These are phyloP conservation scores for Chlamydotis undulata DNA, from an alignment of 2,113 vertebrate genomes.

Conservation along the genomic window DNA sequence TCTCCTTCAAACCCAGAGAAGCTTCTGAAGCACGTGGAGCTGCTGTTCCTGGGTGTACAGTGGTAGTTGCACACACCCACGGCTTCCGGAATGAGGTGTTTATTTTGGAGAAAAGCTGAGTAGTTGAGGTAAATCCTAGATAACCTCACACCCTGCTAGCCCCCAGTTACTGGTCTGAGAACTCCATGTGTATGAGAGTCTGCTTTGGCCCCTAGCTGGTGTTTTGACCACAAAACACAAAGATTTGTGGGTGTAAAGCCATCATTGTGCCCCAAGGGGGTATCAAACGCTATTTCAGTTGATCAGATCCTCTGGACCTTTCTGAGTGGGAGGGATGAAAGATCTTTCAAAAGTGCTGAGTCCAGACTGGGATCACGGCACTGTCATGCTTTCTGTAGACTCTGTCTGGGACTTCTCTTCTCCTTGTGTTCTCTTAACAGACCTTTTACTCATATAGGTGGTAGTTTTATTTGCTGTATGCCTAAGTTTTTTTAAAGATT, in stretches of 20 bases:
- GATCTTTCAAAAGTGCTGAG: background rate
- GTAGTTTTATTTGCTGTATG: background rate
- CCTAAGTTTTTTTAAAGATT: too few species aligned
- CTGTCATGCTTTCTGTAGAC: background rate
- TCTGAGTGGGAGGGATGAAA: background rate
- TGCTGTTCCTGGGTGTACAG: background rate
- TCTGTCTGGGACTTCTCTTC: background rate
- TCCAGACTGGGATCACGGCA: background rate
- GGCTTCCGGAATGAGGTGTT: fast-evolving
- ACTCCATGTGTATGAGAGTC: too few species aligned
- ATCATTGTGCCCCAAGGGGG: background rate
- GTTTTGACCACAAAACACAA: fast-evolving
- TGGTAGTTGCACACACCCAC: fast-evolving
- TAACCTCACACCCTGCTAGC: background rate
- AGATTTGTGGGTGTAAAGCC: background rate
- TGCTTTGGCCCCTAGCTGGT: background rate
- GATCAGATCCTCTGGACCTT: background rate
- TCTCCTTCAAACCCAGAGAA: background rate
- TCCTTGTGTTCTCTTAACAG: background rate
- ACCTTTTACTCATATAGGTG: background rate
- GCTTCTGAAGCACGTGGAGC: background rate
- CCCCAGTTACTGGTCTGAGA: background rate
- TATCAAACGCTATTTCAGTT: background rate
- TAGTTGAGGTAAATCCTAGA: background rate
- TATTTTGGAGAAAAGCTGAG: background rate